Base-by-base conservation (phyloP, 2,113 vertebrate species). In the Callipepla squamata region DNA sequence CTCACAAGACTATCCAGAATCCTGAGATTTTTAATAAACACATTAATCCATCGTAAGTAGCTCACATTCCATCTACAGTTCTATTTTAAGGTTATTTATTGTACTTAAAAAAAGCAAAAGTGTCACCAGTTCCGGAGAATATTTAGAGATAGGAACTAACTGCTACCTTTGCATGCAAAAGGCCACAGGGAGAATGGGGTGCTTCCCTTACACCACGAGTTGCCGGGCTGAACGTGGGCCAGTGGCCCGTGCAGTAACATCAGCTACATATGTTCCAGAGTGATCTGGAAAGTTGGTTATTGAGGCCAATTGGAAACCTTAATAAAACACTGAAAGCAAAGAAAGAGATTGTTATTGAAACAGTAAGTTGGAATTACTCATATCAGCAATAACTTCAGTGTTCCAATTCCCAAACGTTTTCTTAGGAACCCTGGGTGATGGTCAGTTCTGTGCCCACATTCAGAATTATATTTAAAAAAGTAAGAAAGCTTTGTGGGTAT, bases 11-110 rank as follows among this genome's bases (percentile, higher is more conserved):
- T 70, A 69, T 50, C 26, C 80, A 59, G 85, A 92, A 57, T 45
- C 53, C 40, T 67, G 51, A 53, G 67, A 66, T 90, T 94, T 91
- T 85, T 83, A 83, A 83, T 81, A 90, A 89, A 89, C 80, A 80
- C 32, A 82, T 76, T 82, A 91, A 91, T 91, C 76, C 79, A 94
- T 83, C 68, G 32, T 86, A 87, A 93, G 79, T 62, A 93, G 50
- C 47, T 93, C 57, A 47, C 73, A 80, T 95, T 82, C 85, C 76
- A 70, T 51, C 55, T 74, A 70, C 13, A 25, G 68, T 34, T 93
- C 82, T 95, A 83, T 90, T 94, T 91, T 93, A 86, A 86, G 17
- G 47, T 30, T 91, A 89, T 91, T 91, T 87, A 25, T 82, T 82
- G 63, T 70, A 74, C 67, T 89, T 65, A 48, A 12, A 6, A 42